These are phyloP conservation scores for Serilophus lunatus DNA, from an alignment of 2,113 vertebrate species.

Conservation along the genomic window DNA sequence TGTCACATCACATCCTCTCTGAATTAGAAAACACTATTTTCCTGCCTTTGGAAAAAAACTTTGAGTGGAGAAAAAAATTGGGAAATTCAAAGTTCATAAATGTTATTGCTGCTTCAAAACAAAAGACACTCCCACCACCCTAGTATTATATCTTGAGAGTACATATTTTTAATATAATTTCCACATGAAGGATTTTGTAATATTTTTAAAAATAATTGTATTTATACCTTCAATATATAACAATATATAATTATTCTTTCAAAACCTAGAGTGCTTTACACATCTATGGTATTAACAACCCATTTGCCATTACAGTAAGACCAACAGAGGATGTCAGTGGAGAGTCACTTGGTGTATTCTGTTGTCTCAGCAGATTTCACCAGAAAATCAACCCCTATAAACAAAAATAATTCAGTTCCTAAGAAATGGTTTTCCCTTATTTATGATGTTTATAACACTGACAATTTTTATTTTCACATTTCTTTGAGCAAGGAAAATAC, in stretches of 20 bases:
- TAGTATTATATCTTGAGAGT: background rate
- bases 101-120: background rate
- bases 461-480: background rate
- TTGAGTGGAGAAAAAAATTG: background rate
- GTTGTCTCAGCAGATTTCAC: background rate
- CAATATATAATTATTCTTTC: background rate
- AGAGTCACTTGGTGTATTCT: background rate
- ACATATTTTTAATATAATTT: background rate
- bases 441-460: background rate
- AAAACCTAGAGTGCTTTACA: background rate
- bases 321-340: background rate
- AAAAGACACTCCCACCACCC: background rate
- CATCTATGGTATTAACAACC: background rate
- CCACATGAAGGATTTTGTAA: background rate
- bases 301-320: background rate
- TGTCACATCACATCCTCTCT: conserved; percentile 54
- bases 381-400: background rate
- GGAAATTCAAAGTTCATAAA: background rate
- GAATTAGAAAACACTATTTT: background rate
- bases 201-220: background rate
- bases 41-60: background rate
- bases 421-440: background rate
- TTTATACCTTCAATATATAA: background rate
- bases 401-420: background rate
- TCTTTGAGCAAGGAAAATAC: background rate